Evolutionary conservation across 2,888 invertebrate genomes (phyloP), one percentile per base, ranked within the genome.

Genomic region (Thelaira solivaga): DNA sequence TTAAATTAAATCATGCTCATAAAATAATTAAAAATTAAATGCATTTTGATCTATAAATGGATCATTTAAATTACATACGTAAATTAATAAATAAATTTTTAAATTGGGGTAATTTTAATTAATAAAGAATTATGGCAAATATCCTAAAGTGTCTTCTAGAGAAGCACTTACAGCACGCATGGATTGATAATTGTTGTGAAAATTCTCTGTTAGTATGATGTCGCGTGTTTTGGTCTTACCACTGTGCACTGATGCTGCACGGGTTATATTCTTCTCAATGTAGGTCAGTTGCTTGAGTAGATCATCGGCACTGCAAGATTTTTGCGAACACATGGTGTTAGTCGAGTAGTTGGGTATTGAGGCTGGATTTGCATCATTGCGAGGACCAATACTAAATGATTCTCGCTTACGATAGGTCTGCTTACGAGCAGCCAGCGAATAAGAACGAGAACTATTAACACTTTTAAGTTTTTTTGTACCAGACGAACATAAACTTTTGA

Each of bases 101-200:
- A n/a, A n/a, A n/a, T n/a, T n/a, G n/a, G n/a, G n/a, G 4, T 2
- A 36, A 4, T 11, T 2, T 39, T 39, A 2, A 41, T 22, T 20
- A 47, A 20, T 41, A 4, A 13, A 20, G 34, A 41, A 61, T 86
- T 86, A 90, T 85, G 90, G 90, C 84, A 90, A 86, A 85, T 90
- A 90, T 36, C 90, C 90, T 76, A 90, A 84, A 31, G 90, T 89
- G 81, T 90, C 90, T 81, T 89, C 90, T n/a, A 90, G 83, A 2
- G 90, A 89, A 68, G 88, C 86, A 85, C 88, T 87, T 81, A 89
- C 85, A 71, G 88, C 85, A 68, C 87, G 84, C 85, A 89, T 86
- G 31, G 89, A 86, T 76, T 89, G 89, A 79, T 89, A 89, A 78
- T 85, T 87, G 80, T 84, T 85, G 64, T 82, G 80, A 76, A 82